Evolutionary conservation across 2,888 invertebrate species (phyloP).

Genomic region (Macrosiphum euphorbiae): DNA sequence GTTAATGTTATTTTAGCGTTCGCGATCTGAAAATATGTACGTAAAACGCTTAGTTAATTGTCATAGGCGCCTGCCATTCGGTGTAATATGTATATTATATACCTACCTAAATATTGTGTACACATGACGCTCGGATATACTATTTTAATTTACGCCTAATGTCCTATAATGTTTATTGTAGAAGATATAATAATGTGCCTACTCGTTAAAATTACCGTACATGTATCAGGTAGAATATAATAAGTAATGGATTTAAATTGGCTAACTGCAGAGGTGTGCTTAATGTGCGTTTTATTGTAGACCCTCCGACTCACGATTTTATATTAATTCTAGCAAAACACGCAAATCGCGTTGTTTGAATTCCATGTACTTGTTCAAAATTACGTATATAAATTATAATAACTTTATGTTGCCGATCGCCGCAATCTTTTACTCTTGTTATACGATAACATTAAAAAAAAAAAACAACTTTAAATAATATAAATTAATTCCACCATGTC

Average conservation of each 20-base stretch:
- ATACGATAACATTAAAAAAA: background rate
- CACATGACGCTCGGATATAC: background rate
- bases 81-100: background rate
- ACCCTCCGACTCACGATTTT: background rate
- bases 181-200: background rate
- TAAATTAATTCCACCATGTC: background rate
- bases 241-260: background rate
- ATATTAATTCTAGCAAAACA: background rate
- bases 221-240: background rate
- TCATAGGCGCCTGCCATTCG: background rate
- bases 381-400: background rate
- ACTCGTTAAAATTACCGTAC: background rate
- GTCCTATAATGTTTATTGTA: background rate
- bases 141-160: background rate
- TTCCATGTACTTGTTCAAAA: background rate
- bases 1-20: background rate
- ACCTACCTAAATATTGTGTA: background rate
- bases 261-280: background rate
- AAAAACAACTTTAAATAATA: background rate
- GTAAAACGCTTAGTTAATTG: background rate
- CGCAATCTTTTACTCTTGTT: background rate
- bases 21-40: background rate
- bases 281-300: background rate
- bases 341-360: background rate
- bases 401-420: background rate